phyloP scores from a whole-genome alignment of 2,888 invertebrate genomes.

The Dichetophora obliterata region DNA sequence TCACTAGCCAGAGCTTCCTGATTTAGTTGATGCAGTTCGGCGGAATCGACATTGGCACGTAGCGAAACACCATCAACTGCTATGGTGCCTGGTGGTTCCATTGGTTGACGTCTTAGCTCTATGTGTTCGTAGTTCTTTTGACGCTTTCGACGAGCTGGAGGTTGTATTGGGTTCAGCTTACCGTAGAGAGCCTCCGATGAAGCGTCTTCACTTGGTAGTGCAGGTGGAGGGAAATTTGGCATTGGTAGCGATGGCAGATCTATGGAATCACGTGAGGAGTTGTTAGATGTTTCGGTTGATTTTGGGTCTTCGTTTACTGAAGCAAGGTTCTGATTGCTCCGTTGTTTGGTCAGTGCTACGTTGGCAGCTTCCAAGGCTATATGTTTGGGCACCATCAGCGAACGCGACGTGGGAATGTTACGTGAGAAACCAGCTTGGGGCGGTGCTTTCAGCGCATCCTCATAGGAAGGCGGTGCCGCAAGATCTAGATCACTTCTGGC shows the following conservation, averaged over 20 bases:
- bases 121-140: slow-evolving; percentile 64
- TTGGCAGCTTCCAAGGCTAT: slow-evolving; percentile 53
- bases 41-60: slow-evolving; percentile 61
- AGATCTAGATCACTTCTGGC: slow-evolving; percentile 46
- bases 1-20: slow-evolving; percentile 54
- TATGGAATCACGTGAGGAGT: slow-evolving; percentile 53
- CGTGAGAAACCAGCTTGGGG: slow-evolving; percentile 39
- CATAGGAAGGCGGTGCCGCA: slow-evolving; percentile 62
- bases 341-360: slow-evolving; percentile 46
- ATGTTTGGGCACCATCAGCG: slow-evolving; percentile 52
- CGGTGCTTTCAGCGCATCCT: slow-evolving; percentile 57
- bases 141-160: slow-evolving; percentile 61
- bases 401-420: slow-evolving; percentile 47
- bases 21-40: slow-evolving; percentile 60
- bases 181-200: slow-evolving; percentile 56
- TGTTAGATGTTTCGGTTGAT: slow-evolving; percentile 46
- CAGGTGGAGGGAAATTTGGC: slow-evolving; percentile 67
- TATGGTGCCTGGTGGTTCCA: slow-evolving; percentile 29
- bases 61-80: slow-evolving; percentile 45
- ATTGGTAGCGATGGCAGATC: slow-evolving; percentile 59
- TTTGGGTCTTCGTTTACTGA: slow-evolving; percentile 36
- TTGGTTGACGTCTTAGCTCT: slow-evolving; percentile 55
- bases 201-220: slow-evolving; percentile 52
- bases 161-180: slow-evolving; percentile 55
- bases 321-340: slow-evolving; percentile 46